phyloP scores from a whole-genome alignment of 2,113 vertebrate species.

The Halcyon senegalensis region DNA sequence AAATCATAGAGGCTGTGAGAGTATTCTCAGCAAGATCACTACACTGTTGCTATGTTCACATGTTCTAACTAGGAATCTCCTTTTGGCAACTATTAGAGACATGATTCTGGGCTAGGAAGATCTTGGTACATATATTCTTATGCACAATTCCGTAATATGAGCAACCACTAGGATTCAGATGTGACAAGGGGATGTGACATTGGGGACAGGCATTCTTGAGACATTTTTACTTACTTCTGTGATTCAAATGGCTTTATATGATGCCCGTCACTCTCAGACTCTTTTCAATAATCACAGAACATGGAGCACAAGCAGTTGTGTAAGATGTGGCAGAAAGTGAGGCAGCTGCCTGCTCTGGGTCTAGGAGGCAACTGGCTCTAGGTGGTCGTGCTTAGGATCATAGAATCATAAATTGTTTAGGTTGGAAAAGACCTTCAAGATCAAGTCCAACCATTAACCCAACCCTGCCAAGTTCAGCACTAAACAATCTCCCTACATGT shows the following conservation, averaged over 20 bases:
- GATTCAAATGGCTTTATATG: neutral
- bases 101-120: neutral
- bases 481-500: too few relatives aligned
- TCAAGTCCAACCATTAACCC: too few relatives aligned
- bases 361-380: neutral
- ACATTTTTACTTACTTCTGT: neutral
- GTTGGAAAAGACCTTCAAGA: too few relatives aligned
- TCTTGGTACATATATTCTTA: neutral
- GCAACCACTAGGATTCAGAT: neutral
- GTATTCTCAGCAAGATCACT: neutral
- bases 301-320: neutral
- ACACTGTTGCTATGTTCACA: neutral
- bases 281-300: neutral
- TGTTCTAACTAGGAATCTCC: neutral
- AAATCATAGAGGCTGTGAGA: neutral
- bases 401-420: too few relatives aligned
- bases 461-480: too few relatives aligned
- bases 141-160: neutral
- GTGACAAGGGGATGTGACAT: neutral
- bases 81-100: neutral
- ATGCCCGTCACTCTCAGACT: neutral
- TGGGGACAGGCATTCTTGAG: neutral
- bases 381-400: neutral
- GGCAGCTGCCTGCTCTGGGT: neutral
- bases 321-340: neutral